Percentiles rank a stretch among this genome's conserved stretches.
These are phyloP conservation scores for Upupa epops DNA, from an alignment of 2,113 vertebrate genomes.

Conservation along the genomic window DNA sequence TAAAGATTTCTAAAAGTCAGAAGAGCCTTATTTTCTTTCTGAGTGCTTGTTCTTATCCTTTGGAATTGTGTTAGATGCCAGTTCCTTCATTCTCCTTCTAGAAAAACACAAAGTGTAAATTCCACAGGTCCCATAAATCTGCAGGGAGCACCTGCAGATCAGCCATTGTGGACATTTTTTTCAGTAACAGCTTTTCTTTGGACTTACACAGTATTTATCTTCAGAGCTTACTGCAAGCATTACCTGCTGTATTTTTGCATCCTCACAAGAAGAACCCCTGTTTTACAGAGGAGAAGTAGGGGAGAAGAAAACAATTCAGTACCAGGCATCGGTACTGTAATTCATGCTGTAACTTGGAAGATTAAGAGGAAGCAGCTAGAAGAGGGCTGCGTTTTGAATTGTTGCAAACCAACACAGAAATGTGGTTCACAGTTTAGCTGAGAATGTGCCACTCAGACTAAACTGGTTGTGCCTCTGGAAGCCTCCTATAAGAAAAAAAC, in stretches of 20 bases:
- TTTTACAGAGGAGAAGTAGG: background rate
- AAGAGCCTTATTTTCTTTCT: constrained; percentile 29
- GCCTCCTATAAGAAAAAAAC: background rate
- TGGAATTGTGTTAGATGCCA: constrained; percentile 29
- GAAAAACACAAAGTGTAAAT: background rate
- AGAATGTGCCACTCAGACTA: background rate
- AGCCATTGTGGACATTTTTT: background rate
- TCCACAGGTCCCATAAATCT: constrained; percentile 9
- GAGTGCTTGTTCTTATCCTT: constrained; percentile 35
- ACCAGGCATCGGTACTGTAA: background rate
- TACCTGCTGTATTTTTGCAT: background rate
- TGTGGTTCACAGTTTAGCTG: background rate
- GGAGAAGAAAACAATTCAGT: background rate
- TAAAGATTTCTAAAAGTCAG: constrained; percentile 63
- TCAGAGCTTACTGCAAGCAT: background rate
- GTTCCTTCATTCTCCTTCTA: background rate
- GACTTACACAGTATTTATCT: background rate
- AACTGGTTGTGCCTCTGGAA: background rate
- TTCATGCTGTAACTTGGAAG: background rate
- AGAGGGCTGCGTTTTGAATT: background rate
- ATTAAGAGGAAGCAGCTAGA: background rate
- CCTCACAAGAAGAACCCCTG: background rate
- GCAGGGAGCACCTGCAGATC: background rate
- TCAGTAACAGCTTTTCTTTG: background rate
- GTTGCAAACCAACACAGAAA: background rate